These are phyloP conservation scores for Perodicticus potto DNA, from an alignment of 2,797 vertebrate genomes.

Conservation along the genomic window DNA sequence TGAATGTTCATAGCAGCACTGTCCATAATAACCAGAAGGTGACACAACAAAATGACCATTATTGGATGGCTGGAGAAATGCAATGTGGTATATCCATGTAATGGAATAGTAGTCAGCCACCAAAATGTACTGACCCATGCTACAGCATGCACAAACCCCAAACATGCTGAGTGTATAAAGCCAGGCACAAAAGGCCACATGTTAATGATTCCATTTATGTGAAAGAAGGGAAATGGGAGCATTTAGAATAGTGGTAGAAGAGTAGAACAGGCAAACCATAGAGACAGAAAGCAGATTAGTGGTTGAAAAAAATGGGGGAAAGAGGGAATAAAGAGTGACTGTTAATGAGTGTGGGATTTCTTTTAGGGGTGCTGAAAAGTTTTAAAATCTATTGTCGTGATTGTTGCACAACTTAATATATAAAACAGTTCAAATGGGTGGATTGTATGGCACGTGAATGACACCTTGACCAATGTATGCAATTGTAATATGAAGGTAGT, in stretches of 20 bases:
- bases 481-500: too few relatives aligned
- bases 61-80: accelerated
- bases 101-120: not conserved
- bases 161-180: not conserved
- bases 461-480: not conserved
- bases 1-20: accelerated
- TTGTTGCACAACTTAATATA: not conserved
- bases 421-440: not conserved
- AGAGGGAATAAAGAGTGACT: not conserved
- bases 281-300: not conserved
- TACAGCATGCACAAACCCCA: accelerated
- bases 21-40: not conserved
- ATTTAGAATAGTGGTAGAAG: too few relatives aligned
- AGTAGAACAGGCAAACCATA: not conserved
- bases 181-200: accelerated
- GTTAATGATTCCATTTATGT: accelerated
- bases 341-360: not conserved
- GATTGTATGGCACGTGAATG: too few relatives aligned
- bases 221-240: too few relatives aligned
- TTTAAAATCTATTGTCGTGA: not conserved
- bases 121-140: not conserved
- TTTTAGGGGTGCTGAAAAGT: not conserved
- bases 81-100: accelerated
- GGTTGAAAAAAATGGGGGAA: not conserved
- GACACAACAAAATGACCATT: not conserved